phyloP scores from a whole-genome alignment of 2,113 vertebrate species.

The Euleptes europaea region DNA sequence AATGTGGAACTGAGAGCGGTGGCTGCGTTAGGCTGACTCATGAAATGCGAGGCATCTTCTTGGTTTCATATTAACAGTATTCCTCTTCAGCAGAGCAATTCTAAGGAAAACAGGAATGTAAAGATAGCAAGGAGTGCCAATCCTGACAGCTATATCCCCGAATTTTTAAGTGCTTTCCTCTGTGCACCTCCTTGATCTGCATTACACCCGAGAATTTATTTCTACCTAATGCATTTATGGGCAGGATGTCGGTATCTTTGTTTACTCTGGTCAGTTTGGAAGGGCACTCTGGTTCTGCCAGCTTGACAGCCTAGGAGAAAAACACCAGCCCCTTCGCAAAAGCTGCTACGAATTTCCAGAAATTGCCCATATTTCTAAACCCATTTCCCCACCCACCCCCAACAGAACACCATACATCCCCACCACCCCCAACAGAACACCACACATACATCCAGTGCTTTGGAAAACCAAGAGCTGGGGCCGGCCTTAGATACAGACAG shows the following conservation, averaged over 20 bases:
- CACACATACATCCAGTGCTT: not conserved
- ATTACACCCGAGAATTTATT: not conserved
- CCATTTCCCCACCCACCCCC: no score
- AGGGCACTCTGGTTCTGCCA: not conserved
- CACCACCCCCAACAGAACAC: no score
- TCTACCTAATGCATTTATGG: not conserved
- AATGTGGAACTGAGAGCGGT: not conserved
- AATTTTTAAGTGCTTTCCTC: not conserved
- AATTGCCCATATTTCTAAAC: not conserved
- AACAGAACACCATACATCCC: no score
- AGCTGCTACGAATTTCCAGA: not conserved
- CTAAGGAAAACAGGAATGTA: not conserved
- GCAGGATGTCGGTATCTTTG: not conserved
- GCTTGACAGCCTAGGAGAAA: slow-evolving; percentile 2
- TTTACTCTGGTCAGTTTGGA: not conserved
- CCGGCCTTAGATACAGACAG: not conserved
- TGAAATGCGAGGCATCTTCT: not conserved
- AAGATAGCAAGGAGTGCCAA: not conserved
- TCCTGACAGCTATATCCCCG: not conserved
- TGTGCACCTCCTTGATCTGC: not conserved
- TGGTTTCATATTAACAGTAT: not conserved
- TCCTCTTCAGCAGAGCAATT: not conserved
- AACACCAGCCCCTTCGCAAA: not conserved
- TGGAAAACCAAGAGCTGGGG: not conserved
- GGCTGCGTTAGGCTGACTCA: not conserved